These are phyloP conservation scores for Drosophila azteca DNA, from an alignment of 1,140 invertebrate species.

Conservation along the genomic window DNA sequence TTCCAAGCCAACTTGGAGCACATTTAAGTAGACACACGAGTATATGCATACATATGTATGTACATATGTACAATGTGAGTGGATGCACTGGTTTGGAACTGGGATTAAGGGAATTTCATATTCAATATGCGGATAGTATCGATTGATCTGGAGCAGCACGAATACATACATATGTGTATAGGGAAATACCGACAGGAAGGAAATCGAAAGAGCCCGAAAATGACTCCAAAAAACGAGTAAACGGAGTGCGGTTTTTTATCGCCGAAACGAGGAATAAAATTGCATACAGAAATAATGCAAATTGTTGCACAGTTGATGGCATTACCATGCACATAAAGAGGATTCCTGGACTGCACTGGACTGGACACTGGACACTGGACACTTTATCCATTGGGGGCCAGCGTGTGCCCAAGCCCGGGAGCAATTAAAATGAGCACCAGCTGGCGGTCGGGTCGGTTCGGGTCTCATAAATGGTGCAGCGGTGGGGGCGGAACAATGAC, in stretches of 20 bases:
- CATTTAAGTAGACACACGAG: background rate
- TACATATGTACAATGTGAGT: too few relatives aligned
- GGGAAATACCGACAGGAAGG: too few relatives aligned
- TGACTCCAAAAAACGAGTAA: too few relatives aligned
- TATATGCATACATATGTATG: background rate
- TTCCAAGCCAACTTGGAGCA: constrained; percentile 24
- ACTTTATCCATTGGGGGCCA: too few relatives aligned
- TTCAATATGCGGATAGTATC: too few relatives aligned
- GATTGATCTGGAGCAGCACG: too few relatives aligned
- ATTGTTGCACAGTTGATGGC: constrained; percentile 43
- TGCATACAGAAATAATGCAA: constrained; percentile 55
- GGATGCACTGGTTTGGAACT: too few relatives aligned
- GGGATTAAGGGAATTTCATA: background rate
- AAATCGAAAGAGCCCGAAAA: too few relatives aligned
- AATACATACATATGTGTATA: too few relatives aligned
- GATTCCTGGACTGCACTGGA: constrained; percentile 4
- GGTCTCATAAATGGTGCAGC: constrained; percentile 51
- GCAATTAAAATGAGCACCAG: constrained; percentile 67
- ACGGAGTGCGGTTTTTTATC: background rate
- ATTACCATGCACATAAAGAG: constrained; percentile 41
- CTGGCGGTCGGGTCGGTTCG: background rate
- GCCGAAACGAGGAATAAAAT: constrained; percentile 12
- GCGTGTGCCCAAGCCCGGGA: constrained; percentile 47
- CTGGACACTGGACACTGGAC: too few relatives aligned
- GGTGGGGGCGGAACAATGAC: constrained; percentile 31